Evolutionary conservation across 2,888 invertebrate genomes (phyloP), one percentile per base, ranked within the genome.

Genomic region (Cantharis rufa): DNA sequence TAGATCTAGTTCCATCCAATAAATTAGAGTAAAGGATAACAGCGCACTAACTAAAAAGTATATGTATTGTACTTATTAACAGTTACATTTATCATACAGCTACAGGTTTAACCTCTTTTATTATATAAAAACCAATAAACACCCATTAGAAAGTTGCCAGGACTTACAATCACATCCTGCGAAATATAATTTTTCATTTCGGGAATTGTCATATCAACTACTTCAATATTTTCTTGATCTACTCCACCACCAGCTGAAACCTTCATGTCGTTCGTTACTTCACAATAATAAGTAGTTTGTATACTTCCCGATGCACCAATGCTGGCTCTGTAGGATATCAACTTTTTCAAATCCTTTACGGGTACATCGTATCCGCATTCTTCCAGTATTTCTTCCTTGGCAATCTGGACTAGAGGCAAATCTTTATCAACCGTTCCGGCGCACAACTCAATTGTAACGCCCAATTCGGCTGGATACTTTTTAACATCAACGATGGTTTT

Each of bases 301-400:
- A 91, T 86, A 4, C 95, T 90, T 4, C 96, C 97, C 24, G 94
- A 91, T 1, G 94, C 91, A 15, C 97, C 95, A 3, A 95, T 94
- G 32, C 93, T 93, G 64, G 94, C 94, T 93, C 94, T 92, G 84
- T 92, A 95, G 4, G 92, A 91, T 78, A 92, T 90, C 71, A 96
- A 89, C 89, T 90, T 90, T 63, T 93, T 89, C 76, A 96, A 89
- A 15, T 91, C 89, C 0, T 89, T 89, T 0, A 92, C 76, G 0
- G 94, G 91, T 0, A 97, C 95, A 85, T 95, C 91, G 88, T 98
- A 99, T 0, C 99, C 99, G 87, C 97, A 97, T 87, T 99, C 98
- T 87, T 99, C 99, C 5, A 94, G 85, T 3, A 97, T 91, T 87
- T 99, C 99, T 82, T 96, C 96, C 74, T 90, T 91, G 0, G 97